Evolutionary conservation across 2,113 vertebrate genomes (phyloP).

Genomic region (Nicator chloris): DNA sequence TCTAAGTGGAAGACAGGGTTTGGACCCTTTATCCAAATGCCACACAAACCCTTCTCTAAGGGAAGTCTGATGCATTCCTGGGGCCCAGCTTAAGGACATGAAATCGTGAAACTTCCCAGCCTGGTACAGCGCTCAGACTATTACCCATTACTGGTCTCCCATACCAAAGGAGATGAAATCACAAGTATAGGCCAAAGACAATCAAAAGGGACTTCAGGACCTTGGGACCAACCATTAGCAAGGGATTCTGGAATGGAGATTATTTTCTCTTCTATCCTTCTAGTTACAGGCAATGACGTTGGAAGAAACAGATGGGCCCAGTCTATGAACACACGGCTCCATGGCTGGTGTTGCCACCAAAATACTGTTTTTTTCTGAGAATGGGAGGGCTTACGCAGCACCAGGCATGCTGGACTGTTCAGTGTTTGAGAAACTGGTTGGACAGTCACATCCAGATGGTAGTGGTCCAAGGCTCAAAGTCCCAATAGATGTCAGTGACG

Average conservation of each 20-base stretch:
- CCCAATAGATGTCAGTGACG: background rate
- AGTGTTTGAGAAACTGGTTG: background rate
- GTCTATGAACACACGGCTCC: background rate
- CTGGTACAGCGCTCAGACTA: background rate
- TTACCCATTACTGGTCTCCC: background rate
- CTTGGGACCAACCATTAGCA: rapidly evolving
- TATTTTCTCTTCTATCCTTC: background rate
- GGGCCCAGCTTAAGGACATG: background rate
- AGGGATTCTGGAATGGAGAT: background rate
- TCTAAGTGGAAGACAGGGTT: background rate
- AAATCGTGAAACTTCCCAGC: background rate
- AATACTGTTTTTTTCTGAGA: background rate
- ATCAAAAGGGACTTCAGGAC: background rate
- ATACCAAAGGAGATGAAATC: rapidly evolving
- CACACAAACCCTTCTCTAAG: background rate
- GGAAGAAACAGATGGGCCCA: background rate
- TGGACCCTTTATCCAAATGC: background rate
- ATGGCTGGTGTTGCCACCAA: background rate
- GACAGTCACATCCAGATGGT: background rate
- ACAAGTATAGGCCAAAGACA: rapidly evolving
- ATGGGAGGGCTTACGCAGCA: background rate
- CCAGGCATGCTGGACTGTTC: background rate
- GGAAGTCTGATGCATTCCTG: background rate
- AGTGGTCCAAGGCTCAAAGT: background rate
- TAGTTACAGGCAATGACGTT: background rate